These are phyloP conservation scores for Phacellophora camtschatica DNA, from an alignment of 30 jellyfish, hydroid and myxozoan species.

Conservation along the genomic window DNA sequence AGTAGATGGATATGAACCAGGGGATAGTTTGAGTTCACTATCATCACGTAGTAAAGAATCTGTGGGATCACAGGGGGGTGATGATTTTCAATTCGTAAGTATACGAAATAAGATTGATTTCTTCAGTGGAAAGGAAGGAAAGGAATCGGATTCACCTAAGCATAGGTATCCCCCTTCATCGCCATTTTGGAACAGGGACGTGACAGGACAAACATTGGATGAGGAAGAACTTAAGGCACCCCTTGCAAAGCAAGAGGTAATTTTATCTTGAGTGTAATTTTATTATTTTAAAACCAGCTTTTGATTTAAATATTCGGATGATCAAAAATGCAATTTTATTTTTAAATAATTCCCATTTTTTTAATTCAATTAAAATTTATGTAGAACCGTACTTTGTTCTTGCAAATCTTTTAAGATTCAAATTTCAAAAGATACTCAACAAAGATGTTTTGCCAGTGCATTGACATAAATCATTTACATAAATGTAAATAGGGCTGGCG, in stretches of 20 bases:
- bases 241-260: constrained; percentile 85
- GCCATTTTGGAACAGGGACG: constrained; percentile 61
- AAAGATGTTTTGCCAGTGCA: no score
- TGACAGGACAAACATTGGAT: constrained; percentile 23
- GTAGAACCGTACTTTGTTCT: no score
- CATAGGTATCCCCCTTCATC: constrained; percentile 32
- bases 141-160: constrained; percentile 26
- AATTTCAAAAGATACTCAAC: no score
- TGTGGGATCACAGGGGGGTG: constrained; percentile 83
- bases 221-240: constrained; percentile 82
- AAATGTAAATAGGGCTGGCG: no score
- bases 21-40: constrained; percentile 84
- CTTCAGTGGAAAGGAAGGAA: constrained; percentile 32
- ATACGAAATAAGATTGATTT: constrained; percentile 39
- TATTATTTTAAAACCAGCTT: not conserved
- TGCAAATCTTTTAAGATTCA: no score
- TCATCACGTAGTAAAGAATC: constrained; percentile 93
- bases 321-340: no score
- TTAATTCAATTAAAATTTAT: no score
- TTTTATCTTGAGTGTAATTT: not conserved
- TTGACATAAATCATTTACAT: no score
- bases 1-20: constrained; percentile 84
- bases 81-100: constrained; percentile 28
- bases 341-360: no score
- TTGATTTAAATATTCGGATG: not conserved